These are phyloP conservation scores for Passer domesticus DNA, from an alignment of 2,113 vertebrate genomes.

Conservation along the genomic window DNA sequence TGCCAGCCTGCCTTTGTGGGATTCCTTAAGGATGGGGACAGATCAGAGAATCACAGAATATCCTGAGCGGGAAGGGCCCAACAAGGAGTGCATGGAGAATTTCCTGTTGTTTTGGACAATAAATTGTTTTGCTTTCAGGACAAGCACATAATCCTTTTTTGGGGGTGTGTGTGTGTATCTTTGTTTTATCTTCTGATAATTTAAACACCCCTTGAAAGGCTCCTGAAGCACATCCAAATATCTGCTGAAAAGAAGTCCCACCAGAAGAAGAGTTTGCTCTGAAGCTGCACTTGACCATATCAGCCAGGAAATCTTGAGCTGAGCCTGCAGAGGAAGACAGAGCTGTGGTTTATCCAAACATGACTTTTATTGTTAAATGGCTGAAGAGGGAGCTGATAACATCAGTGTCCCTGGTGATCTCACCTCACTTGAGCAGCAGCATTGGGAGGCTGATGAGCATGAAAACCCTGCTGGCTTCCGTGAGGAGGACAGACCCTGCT, in stretches of 20 bases:
- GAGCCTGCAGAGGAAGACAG: not conserved
- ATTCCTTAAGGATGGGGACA: not conserved
- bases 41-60: not conserved
- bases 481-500: not conserved
- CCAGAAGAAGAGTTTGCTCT: not conserved
- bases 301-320: not conserved
- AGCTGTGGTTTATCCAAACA: not conserved
- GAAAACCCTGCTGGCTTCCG: rapidly evolving
- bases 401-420: not conserved
- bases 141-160: not conserved
- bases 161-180: not conserved
- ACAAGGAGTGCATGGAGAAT: not conserved
- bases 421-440: not conserved
- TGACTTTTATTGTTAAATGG: rapidly evolving
- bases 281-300: rapidly evolving
- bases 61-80: not conserved
- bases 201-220: not conserved
- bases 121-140: not conserved
- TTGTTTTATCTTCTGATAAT: not conserved
- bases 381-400: not conserved
- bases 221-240: not conserved
- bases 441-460: rapidly evolving
- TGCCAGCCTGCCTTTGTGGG: not conserved
- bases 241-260: not conserved
- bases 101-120: not conserved